Base-by-base conservation (phyloP, 2,888 invertebrate genomes). In the Acleris emargana region DNA sequence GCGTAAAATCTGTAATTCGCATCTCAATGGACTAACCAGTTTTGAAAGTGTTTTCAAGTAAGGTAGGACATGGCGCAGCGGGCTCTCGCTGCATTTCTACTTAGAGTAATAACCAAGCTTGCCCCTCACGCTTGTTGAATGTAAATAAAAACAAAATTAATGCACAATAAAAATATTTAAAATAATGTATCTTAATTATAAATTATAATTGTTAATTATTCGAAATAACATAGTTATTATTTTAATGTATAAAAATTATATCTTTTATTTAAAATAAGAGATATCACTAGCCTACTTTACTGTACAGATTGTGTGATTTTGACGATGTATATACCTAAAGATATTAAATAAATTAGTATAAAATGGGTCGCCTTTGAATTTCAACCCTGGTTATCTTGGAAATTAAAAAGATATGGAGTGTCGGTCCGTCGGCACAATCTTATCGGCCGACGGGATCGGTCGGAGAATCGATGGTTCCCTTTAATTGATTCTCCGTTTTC, bases 401-500 rank as follows among this genome's bases (percentile, higher is more conserved):
- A 79, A 81, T 83, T 87, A 86, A 83, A 85, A 79, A 61, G 63
- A 63, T 59, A 63, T 62, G 38, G 47, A 70, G 71, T 73, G 66
- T 73, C 67, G 67, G 63, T 51, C 38, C 64, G 68, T 66, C 66
- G 62, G 66, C 72, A 79, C 76, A 76, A 76, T 78, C 79, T 83
- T 87, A 87, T 86, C 86, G 62, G 72, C 73, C 76, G 87, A 83
- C 88, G 77, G 85, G 87, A 89, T 87, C 89, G 86, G 72, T 64
- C 62, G 69, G 72, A 79, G 79, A 83, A 91, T 91, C 91, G 86
- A 91, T 88, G 88, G 87, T 80, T 75, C 81, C 76, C 86, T 88
- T 91, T 92, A 91, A 91, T 91, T 91, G 91, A 91, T 91, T 91
- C 86, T 79, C 85, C 76, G 80, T 78, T 84, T 80, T 76, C 78